Evolutionary conservation across 1,140 invertebrate species (phyloP), one percentile per base, ranked within the genome.

Genomic region (Brachystomella parvula): DNA sequence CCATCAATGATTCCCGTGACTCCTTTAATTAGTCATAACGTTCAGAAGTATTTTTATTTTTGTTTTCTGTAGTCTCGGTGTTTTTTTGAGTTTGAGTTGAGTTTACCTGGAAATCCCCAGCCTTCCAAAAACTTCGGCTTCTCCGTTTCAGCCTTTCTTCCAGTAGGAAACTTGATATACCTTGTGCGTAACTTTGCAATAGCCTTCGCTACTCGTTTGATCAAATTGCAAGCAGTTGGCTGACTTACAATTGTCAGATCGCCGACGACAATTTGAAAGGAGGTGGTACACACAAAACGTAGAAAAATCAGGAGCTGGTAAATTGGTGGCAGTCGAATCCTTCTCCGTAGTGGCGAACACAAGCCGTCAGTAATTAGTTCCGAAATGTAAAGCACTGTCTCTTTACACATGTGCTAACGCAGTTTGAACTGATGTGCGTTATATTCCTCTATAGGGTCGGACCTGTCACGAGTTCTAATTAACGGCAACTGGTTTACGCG

Each of bases 1-100:
- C 74, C 71, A 64, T 75, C 74, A 33, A 75, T 72, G 31, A 58
- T 61, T 1, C 72, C 72, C 17, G 62, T 66, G 1, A 73, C 68
- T 24, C 67, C 63, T 66, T 19, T 3, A 47, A 44, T 30, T 44
- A 47, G 3, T 3, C 9, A 15, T 62, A 15, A n/a, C n/a, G n/a
- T n/a, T n/a, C 15, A 44, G 3, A 15, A 21, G 3, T 44, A 30
- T 19, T 6, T 31, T 28, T 17, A 9, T 24, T 15, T 47, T 28
- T 30, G 9, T 30, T 28, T 31, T 12, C 9, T 47, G 19, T 3
- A 26, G 2, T 39, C 6, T 39, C 19, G 35, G 35, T 39, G 35
- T 9, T 39, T 39, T 39, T 39, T 39, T 39, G 19, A 39, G 19
- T 19, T n/a, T n/a, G n/a, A 60, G 12, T 28, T 12, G 6, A 33